phyloP scores from a whole-genome alignment of 2,797 vertebrate genomes.

The Xenentodon cancila region DNA sequence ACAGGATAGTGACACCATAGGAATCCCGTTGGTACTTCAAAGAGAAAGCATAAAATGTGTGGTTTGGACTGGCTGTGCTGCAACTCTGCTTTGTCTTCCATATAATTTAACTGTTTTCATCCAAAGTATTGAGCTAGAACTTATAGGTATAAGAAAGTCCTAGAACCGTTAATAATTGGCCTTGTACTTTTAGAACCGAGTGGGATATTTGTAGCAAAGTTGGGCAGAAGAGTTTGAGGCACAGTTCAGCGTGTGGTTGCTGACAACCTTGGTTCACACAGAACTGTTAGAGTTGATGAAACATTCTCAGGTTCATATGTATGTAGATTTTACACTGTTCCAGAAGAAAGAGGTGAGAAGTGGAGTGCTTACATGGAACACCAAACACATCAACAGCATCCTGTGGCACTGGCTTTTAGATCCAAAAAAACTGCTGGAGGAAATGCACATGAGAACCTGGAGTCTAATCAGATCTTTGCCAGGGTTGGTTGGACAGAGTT shows the following conservation, averaged over 20 bases:
- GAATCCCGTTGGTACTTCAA: slow-evolving; percentile 26
- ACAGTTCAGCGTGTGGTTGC: slow-evolving; percentile 9
- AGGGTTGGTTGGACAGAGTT: slow-evolving; percentile 9
- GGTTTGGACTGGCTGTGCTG: slow-evolving; percentile 32
- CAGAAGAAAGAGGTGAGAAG: slow-evolving; percentile 1
- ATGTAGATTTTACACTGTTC: slow-evolving; percentile 3
- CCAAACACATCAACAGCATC: slow-evolving; percentile 11
- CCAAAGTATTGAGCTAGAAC: slow-evolving; percentile 28
- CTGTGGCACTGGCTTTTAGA: too few relatives aligned
- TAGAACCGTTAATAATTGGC: slow-evolving; percentile 31
- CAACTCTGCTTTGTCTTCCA: slow-evolving; percentile 22
- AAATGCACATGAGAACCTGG: slow-evolving; percentile 33
- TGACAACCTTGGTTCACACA: slow-evolving; percentile 1
- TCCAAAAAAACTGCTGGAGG: slow-evolving; percentile 3
- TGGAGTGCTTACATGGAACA: neutral
- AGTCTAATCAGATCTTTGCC: slow-evolving; percentile 15
- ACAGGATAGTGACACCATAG: too few relatives aligned
- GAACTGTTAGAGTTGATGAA: slow-evolving; percentile 8
- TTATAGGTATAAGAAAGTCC: slow-evolving; percentile 14
- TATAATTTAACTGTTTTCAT: slow-evolving; percentile 35
- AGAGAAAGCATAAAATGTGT: slow-evolving; percentile 35
- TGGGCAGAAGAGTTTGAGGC: slow-evolving; percentile 8
- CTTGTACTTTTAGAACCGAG: slow-evolving; percentile 22
- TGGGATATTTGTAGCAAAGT: slow-evolving; percentile 16
- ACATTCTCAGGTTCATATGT: slow-evolving; percentile 9